Evolutionary conservation across 35 echinoderm and acorn worm species (phyloP).

Genomic region (Strongylocentrotus purpuratus): DNA sequence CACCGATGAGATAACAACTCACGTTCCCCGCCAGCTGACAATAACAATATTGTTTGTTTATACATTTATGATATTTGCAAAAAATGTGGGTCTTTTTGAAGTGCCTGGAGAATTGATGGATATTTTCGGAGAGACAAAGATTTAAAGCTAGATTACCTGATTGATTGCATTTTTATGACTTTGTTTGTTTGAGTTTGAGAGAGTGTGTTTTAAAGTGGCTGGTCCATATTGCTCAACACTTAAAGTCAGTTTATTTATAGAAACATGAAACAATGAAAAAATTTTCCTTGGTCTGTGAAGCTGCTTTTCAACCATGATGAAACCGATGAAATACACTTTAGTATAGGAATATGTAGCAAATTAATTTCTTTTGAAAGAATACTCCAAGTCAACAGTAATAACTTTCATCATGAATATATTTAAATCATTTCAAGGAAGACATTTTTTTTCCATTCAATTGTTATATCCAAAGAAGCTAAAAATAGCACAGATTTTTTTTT

Average conservation of each 20-base stretch:
- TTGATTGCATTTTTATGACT: not conserved
- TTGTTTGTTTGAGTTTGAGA: not conserved
- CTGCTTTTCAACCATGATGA: not conserved
- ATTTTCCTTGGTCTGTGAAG: not conserved
- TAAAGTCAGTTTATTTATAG: not conserved
- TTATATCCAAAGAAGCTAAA: not conserved
- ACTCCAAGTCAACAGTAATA: too few relatives aligned
- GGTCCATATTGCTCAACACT: not conserved
- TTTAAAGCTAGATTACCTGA: not conserved
- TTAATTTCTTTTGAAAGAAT: too few relatives aligned
- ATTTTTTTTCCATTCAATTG: not conserved
- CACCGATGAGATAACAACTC: not conserved
- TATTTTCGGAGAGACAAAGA: not conserved
- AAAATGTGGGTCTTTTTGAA: not conserved
- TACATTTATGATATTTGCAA: not conserved
- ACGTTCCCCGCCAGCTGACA: not conserved
- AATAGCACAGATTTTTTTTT: not conserved
- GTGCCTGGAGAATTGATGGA: not conserved
- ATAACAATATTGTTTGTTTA: not conserved
- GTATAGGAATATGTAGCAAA: too few relatives aligned
- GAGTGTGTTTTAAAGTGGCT: not conserved
- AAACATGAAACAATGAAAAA: not conserved
- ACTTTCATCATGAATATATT: not conserved
- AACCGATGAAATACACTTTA: too few relatives aligned
- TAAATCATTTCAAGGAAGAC: not conserved